These are phyloP conservation scores for Agriopis aurantiaria DNA, from an alignment of 2,888 invertebrate species.

Conservation along the genomic window DNA sequence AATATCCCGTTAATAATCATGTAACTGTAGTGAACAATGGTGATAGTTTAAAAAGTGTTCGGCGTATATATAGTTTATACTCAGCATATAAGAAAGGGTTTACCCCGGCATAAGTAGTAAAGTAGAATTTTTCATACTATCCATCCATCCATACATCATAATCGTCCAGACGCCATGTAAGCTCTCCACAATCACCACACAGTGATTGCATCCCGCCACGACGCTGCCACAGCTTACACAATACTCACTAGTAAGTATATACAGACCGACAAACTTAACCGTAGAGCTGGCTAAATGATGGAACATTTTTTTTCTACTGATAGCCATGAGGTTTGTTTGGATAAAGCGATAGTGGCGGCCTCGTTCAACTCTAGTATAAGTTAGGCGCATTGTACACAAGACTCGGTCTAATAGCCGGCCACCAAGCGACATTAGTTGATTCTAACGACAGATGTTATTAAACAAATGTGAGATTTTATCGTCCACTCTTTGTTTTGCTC, in stretches of 20 bases:
- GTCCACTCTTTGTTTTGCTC: slow-evolving; percentile 72
- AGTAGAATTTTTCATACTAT: background rate
- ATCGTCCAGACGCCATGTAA: slow-evolving; percentile 46
- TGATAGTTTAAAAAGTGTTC: no score
- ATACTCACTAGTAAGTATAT: slow-evolving; percentile 3
- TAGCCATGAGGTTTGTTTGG: background rate
- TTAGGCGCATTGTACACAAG: slow-evolving; percentile 33
- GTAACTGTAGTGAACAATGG: no score
- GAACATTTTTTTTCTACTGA: background rate
- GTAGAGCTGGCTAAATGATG: background rate
- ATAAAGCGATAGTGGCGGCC: background rate
- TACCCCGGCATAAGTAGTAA: background rate
- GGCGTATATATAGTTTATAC: no score
- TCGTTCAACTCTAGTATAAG: background rate
- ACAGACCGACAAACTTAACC: background rate
- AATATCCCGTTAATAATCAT: no score
- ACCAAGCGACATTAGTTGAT: slow-evolving; percentile 72
- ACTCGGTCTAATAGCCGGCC: slow-evolving; percentile 58
- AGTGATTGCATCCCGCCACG: slow-evolving; percentile 40
- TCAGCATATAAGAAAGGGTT: no score
- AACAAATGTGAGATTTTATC: slow-evolving; percentile 83
- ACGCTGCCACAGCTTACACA: slow-evolving; percentile 26
- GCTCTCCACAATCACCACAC: slow-evolving; percentile 41
- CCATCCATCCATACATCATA: background rate
- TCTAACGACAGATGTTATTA: slow-evolving; percentile 82